A percentile compares a stretch with the other conserved stretches of the same genome.
phyloP scores from a whole-genome alignment of 2,888 invertebrate species.

The Athalia cordata region DNA sequence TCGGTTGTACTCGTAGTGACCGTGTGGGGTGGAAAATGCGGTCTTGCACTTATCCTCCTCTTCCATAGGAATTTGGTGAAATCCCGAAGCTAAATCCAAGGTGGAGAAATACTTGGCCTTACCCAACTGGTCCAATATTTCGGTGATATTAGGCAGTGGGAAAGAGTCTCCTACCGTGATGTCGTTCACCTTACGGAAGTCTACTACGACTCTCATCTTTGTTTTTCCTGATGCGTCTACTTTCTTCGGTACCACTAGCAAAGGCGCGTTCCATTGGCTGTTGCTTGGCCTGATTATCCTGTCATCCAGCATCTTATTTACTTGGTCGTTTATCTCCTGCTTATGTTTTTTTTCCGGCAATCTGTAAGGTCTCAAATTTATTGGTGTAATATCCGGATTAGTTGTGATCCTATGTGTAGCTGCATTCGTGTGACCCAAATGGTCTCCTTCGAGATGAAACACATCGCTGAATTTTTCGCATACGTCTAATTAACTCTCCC shows the following conservation, averaged over 20 bases:
- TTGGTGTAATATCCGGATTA: conserved; percentile 39
- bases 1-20: conserved; percentile 58
- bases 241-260: conserved; percentile 66
- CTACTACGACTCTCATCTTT: conserved; percentile 56
- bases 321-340: conserved; percentile 49
- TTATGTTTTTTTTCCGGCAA: conserved; percentile 51
- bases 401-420: conserved; percentile 46
- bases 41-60: conserved; percentile 60
- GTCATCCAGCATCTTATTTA: conserved; percentile 55
- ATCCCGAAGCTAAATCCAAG: conserved; percentile 59
- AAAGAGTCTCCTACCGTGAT: conserved; percentile 59
- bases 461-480: too few relatives aligned
- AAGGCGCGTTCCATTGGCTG: conserved; percentile 65
- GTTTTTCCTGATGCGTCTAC: conserved; percentile 51
- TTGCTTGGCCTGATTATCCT: conserved; percentile 57
- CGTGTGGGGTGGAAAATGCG: conserved; percentile 60
- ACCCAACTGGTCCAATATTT: conserved; percentile 58
- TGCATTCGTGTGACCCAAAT: conserved; percentile 45
- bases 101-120: conserved; percentile 56
- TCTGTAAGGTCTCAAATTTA: conserved; percentile 50
- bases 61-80: conserved; percentile 62
- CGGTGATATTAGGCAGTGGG: conserved; percentile 62
- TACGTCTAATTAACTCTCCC: not conserved
- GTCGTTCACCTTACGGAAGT: conserved; percentile 60
- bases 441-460: conserved; percentile 49